Conservation (phyloP, 2,797 vertebrate genomes). For the Decapterus maruadsi region DNA sequence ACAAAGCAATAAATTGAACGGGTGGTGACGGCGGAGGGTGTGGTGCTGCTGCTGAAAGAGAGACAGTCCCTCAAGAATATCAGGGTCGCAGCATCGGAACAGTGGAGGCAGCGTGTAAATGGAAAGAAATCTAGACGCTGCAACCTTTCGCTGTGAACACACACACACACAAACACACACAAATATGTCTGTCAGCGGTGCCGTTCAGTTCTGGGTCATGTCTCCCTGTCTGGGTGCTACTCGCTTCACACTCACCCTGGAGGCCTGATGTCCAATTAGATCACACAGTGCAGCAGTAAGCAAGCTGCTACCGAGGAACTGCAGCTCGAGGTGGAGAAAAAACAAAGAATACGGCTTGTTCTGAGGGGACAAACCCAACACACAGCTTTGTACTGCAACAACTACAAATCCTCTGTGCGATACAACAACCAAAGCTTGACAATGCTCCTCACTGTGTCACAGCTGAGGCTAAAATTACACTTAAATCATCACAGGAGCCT, state of each 20-base stretch:
- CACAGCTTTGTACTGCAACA: not conserved
- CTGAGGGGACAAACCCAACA: not conserved
- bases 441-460: not conserved
- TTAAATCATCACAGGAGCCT: not conserved
- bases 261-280: slow-evolving; percentile 63
- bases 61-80: slow-evolving; percentile 16
- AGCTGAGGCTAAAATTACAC: not conserved
- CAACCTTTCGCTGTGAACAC: slow-evolving; percentile 11
- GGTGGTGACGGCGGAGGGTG: not conserved
- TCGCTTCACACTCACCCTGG: slow-evolving; percentile 47
- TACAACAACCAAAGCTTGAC: not conserved
- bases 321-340: not conserved
- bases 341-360: not conserved
- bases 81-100: not conserved
- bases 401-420: not conserved
- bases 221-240: slow-evolving; percentile 44
- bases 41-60: not conserved
- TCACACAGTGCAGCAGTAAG: slow-evolving; percentile 36
- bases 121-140: slow-evolving; percentile 20
- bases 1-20: slow-evolving; percentile 57
- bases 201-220: slow-evolving; percentile 54
- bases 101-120: slow-evolving; percentile 6
- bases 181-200: slow-evolving; percentile 18
- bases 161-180: slow-evolving; percentile 17
- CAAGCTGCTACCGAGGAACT: slow-evolving; percentile 15